Percentiles rank a stretch among this genome's conserved stretches.
Conservation (phyloP, 2,797 vertebrate genomes). For the Sebastes alutus region DNA sequence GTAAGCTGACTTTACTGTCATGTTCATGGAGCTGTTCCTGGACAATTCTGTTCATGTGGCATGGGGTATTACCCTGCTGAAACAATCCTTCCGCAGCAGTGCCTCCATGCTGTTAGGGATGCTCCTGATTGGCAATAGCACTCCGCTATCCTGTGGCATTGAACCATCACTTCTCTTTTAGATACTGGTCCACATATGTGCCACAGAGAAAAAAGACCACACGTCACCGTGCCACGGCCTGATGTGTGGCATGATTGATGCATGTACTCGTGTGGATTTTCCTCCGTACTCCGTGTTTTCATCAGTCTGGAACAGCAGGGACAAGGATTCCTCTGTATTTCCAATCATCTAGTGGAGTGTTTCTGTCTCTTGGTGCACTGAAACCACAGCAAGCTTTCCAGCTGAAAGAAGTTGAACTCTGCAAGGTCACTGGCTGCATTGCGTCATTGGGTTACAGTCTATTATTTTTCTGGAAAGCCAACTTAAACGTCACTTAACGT, state of each 20-base stretch:
- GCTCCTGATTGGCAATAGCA: conserved; percentile 57
- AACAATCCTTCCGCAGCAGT: conserved; percentile 42
- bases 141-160: conserved; percentile 47
- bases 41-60: conserved; percentile 53
- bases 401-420: conserved; percentile 9
- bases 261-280: conserved; percentile 57
- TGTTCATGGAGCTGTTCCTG: conserved; percentile 50
- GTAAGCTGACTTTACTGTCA: conserved; percentile 59
- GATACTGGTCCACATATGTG: conserved; percentile 46
- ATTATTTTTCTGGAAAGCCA: neutral
- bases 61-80: conserved; percentile 59
- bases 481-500: neutral
- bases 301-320: conserved; percentile 54
- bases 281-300: conserved; percentile 46
- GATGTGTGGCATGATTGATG: conserved; percentile 65
- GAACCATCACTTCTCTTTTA: conserved; percentile 58
- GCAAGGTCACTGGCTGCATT: neutral
- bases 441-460: neutral
- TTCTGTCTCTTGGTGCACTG: conserved; percentile 22
- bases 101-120: conserved; percentile 52
- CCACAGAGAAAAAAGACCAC: conserved; percentile 29
- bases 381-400: conserved; percentile 26
- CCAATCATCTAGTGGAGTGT: conserved; percentile 34
- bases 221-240: conserved; percentile 19
- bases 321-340: conserved; percentile 49